Conservation (phyloP, 53 echinoderm and acorn worm species). For the Antedon mediterranea region DNA sequence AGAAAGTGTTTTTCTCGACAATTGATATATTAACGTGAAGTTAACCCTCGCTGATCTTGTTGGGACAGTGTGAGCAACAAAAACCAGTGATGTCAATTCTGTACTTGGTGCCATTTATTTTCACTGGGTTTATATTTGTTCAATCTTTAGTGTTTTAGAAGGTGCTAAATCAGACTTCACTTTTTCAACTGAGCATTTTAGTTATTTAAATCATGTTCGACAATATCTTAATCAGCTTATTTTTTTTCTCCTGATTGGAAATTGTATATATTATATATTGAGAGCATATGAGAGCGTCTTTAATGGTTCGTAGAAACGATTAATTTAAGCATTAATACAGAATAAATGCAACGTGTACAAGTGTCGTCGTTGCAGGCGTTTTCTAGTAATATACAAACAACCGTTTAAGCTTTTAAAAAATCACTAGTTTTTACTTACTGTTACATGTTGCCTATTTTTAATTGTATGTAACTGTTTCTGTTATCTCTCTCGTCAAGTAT, state of each 20-base stretch:
- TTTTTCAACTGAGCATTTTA: not conserved
- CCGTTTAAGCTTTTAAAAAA: not conserved
- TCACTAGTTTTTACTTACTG: not conserved
- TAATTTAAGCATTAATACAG: not conserved
- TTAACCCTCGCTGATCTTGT: not conserved
- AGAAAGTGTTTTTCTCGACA: not conserved
- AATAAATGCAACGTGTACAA: not conserved
- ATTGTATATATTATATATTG: constrained; percentile 1
- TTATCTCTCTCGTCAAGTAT: not conserved
- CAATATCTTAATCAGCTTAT: not conserved
- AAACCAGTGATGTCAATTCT: not conserved
- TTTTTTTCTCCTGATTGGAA: not conserved
- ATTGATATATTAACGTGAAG: not conserved
- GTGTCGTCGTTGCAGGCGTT: not conserved
- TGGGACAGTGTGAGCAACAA: not conserved
- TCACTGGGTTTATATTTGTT: not conserved
- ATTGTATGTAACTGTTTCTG: not conserved
- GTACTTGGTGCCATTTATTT: not conserved
- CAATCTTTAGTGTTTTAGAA: not conserved
- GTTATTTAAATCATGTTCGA: not conserved
- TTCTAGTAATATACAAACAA: not conserved
- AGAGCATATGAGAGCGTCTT: not conserved
- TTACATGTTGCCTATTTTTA: not conserved
- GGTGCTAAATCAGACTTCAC: not conserved
- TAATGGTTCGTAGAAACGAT: not conserved